phyloP scores from a whole-genome alignment of 2,797 vertebrate genomes.

The Spondyliosoma cantharus region DNA sequence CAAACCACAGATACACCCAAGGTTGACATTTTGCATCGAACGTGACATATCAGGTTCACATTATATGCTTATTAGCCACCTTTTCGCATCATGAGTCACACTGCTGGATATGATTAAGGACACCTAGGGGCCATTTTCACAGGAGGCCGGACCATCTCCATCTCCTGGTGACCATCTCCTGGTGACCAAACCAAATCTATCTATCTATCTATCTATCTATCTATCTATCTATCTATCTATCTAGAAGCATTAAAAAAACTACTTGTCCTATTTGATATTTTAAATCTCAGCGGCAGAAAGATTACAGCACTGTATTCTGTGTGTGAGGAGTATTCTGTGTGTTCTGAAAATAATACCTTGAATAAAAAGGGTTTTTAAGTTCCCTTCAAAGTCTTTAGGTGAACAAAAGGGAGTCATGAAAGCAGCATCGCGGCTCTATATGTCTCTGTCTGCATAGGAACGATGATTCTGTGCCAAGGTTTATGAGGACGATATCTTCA shows the following conservation, averaged over 20 bases:
- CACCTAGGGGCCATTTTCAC: too few relatives aligned
- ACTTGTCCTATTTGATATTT: neutral
- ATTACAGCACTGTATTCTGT: slow-evolving; percentile 12
- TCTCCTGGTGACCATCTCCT: too few relatives aligned
- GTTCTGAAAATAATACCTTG: slow-evolving; percentile 35
- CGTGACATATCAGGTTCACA: too few relatives aligned
- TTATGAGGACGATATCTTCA: slow-evolving; percentile 65
- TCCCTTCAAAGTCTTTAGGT: slow-evolving; percentile 44
- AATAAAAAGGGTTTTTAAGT: slow-evolving; percentile 53
- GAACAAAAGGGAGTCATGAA: slow-evolving; percentile 51
- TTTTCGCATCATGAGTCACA: too few relatives aligned
- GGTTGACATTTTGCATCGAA: too few relatives aligned
- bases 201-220: neutral
- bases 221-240: neutral
- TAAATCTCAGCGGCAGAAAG: neutral
- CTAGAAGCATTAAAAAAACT: neutral
- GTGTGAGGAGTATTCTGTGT: too few relatives aligned
- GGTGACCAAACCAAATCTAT: too few relatives aligned
- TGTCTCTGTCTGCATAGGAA: slow-evolving; percentile 69
- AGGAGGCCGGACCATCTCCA: too few relatives aligned
- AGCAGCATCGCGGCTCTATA: slow-evolving; percentile 45
- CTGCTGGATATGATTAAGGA: too few relatives aligned
- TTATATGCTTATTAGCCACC: too few relatives aligned
- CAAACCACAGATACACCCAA: too few relatives aligned
- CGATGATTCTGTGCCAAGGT: slow-evolving; percentile 57